A percentile compares a stretch with the other conserved stretches of the same genome.
Evolutionary conservation across 1,140 invertebrate species (phyloP).

Genomic region (Ylistrum balloti): DNA sequence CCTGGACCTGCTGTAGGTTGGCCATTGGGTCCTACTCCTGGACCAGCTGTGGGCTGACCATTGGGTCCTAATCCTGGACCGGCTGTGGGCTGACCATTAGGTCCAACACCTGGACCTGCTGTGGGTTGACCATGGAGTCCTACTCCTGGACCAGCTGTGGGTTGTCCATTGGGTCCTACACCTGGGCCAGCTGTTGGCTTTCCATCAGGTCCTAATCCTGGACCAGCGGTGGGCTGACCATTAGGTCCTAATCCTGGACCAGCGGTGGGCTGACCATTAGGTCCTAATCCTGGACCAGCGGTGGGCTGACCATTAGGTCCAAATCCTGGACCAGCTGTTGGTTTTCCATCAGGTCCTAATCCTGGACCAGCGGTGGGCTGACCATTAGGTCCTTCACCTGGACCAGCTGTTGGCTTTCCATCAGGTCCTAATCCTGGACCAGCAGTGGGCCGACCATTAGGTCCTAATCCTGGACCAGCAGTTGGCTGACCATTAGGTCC

Average conservation of each 20-base stretch:
- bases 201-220: neutral
- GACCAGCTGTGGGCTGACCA: slow-evolving; percentile 15
- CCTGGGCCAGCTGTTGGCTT: slow-evolving; percentile 48
- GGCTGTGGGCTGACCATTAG: neutral
- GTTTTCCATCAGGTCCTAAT: neutral
- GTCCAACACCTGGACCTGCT: neutral
- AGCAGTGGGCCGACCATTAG: too few relatives aligned
- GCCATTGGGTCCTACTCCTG: neutral
- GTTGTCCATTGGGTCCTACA: neutral
- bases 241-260: slow-evolving; percentile 48
- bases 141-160: slow-evolving; percentile 10
- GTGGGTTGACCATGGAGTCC: slow-evolving; percentile 22
- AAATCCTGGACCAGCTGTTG: slow-evolving; percentile 41
- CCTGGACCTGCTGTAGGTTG: too few relatives aligned
- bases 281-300: neutral
- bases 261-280: slow-evolving; percentile 35
- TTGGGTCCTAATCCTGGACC: neutral
- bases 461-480: too few relatives aligned
- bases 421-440: slow-evolving; percentile 32
- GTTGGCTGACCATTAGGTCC: too few relatives aligned
- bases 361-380: slow-evolving; percentile 48
- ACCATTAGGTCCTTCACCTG: neutral
- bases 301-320: slow-evolving; percentile 50
- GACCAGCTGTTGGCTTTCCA: slow-evolving; percentile 18
- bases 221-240: neutral